Evolutionary conservation across 2,888 invertebrate genomes (phyloP).

Genomic region (Tholera decimalis): DNA sequence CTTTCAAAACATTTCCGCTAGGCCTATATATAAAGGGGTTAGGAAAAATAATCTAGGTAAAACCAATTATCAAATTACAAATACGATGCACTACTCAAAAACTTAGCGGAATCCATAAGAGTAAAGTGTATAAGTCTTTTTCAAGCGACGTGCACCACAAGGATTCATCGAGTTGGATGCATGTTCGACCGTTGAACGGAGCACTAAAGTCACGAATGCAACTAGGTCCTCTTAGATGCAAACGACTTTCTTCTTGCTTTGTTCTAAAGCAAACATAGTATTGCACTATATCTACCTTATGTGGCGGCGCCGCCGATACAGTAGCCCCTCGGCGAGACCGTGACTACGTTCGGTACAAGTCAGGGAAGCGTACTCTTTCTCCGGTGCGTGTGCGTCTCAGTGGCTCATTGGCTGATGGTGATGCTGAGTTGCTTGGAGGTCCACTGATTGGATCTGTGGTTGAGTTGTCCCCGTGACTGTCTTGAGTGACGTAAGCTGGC

Average conservation of each 20-base stretch:
- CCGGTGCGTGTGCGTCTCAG: too few relatives aligned
- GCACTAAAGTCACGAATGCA: conserved; percentile 23
- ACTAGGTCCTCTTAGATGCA: conserved; percentile 19
- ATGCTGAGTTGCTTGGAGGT: too few relatives aligned
- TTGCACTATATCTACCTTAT: background rate
- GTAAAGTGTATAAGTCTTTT: conserved; percentile 47
- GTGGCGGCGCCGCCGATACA: too few relatives aligned
- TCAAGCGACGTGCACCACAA: conserved; percentile 22
- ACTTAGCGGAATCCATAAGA: conserved; percentile 35
- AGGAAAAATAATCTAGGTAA: background rate
- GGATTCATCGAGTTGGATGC: conserved; percentile 47
- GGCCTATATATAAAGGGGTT: background rate
- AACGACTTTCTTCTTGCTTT: conserved; percentile 17
- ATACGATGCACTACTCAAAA: conserved; percentile 44
- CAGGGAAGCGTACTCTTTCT: too few relatives aligned
- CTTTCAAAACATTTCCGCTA: conserved; percentile 20
- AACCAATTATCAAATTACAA: too few relatives aligned
- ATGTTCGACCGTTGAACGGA: conserved; percentile 45
- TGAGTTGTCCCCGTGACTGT: too few relatives aligned
- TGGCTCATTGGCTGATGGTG: too few relatives aligned
- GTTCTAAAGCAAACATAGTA: conserved; percentile 9
- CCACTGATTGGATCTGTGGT: too few relatives aligned
- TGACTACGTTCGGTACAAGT: too few relatives aligned
- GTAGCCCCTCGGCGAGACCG: too few relatives aligned
- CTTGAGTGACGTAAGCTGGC: too few relatives aligned